phyloP scores from a whole-genome alignment of 2,113 vertebrate genomes.

The Sebastes fasciatus region DNA sequence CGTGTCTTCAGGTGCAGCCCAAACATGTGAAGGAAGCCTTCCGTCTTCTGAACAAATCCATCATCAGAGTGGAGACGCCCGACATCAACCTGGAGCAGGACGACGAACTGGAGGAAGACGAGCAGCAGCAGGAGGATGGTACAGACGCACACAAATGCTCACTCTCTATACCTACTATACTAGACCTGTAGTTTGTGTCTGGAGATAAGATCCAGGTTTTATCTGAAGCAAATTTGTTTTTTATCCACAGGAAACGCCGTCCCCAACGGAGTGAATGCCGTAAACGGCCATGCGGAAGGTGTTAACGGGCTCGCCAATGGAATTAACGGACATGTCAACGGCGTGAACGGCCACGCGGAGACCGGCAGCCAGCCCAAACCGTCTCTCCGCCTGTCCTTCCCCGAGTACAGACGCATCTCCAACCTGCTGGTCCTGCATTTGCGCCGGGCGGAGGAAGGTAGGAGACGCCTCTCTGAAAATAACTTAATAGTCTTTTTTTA shows the following conservation, averaged over 20 bases:
- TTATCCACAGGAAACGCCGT: constrained; percentile 80
- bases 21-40: constrained; percentile 99
- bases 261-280: constrained; percentile 84
- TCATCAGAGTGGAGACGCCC: constrained; percentile 98
- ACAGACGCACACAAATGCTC: neutral
- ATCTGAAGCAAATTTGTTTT: neutral
- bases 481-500: no score
- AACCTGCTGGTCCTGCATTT: constrained; percentile 96
- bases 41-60: constrained; percentile 97
- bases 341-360: constrained; percentile 79
- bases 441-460: constrained; percentile 93
- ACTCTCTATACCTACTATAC: neutral
- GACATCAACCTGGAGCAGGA: constrained; percentile 97
- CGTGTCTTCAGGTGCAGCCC: constrained; percentile 90
- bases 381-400: constrained; percentile 90
- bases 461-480: neutral
- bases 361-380: constrained; percentile 83
- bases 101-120: constrained; percentile 87
- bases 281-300: constrained; percentile 74
- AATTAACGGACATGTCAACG: constrained; percentile 81
- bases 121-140: constrained; percentile 81
- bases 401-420: constrained; percentile 94
- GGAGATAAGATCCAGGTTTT: no score
- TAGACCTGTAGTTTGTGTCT: neutral
- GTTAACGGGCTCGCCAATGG: constrained; percentile 74